Evolutionary conservation across 2,113 vertebrate species (phyloP).

Genomic region (Sinocyclocheilus rhinocerous): DNA sequence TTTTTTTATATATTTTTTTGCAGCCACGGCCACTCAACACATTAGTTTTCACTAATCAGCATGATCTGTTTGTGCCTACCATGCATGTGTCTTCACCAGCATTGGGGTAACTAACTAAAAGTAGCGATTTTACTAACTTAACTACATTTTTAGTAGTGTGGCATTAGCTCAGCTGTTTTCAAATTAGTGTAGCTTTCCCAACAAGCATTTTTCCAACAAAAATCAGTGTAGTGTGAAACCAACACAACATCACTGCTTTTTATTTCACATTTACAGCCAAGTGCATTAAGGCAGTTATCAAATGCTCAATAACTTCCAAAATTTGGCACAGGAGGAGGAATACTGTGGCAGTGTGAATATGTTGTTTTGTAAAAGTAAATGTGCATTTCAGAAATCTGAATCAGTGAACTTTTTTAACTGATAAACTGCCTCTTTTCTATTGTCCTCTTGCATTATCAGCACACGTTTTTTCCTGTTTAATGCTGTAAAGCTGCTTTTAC

Average conservation of each 20-base stretch:
- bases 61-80: conserved; percentile 20
- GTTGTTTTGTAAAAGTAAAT: neutral
- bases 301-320: neutral
- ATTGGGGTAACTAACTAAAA: neutral
- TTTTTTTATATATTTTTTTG: conserved; percentile 7
- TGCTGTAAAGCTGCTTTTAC: too few species aligned
- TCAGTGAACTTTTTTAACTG: neutral
- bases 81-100: neutral
- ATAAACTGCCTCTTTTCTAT: too few species aligned
- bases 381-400: neutral
- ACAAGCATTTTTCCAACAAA: neutral
- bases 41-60: conserved; percentile 44
- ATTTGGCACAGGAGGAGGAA: neutral
- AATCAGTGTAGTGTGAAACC: neutral
- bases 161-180: neutral
- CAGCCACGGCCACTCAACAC: neutral
- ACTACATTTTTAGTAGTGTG: neutral
- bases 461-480: too few species aligned
- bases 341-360: neutral
- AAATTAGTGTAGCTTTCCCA: neutral
- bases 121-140: too few species aligned
- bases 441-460: too few species aligned
- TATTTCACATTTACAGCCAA: neutral
- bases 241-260: neutral
- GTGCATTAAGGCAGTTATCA: neutral